Evolutionary conservation across 1,140 invertebrate genomes (phyloP), one percentile per base, ranked within the genome.

Genomic region (Metopolophium dirhodum): DNA sequence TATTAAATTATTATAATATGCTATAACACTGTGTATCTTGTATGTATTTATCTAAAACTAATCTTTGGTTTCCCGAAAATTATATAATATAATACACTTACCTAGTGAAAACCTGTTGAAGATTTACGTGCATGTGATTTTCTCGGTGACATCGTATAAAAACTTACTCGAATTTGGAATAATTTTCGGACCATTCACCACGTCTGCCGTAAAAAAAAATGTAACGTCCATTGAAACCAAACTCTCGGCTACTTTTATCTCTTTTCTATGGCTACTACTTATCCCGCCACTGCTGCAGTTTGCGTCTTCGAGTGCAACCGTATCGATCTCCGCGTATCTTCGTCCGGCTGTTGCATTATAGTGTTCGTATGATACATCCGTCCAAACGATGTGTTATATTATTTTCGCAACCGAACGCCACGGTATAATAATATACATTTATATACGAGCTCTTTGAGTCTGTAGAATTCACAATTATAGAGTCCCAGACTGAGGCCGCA

Each of bases 391-490:
- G n/a, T n/a, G 11, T 18, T n/a, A 77, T 57, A 77, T 35, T 51
- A n/a, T 77, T 77, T 77, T 4, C 61, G 14, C 14, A 77, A 77
- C 30, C 3, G 4, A 77, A 7, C n/a, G 14, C n/a, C n/a, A 23
- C n/a, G 14, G 14, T 35, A n/a, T 77, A 77, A 77, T 77, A 77
- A 77, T 77, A 77, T 3, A 77, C 61, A 77, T n/a, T n/a, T n/a
- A 77, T 77, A 35, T 77, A 77, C 61, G 14, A 77, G 11, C 14
- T 77, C n/a, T 35, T 35, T n/a, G 61, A 77, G 61, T 77, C 61
- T 77, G 61, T 77, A 35, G n/a, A 77, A 77, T 77, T 77, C n/a
- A 77, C 30, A 77, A 77, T 77, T 77, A 45, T 86, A 86, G 23
- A 45, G 37, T 88, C 87, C 49, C 87, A 89, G 87, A 37, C 88